Percentiles rank a stretch among this genome's conserved stretches.
These are phyloP conservation scores for Mus spretus DNA, from an alignment of 2,797 vertebrate genomes.

Conservation along the genomic window DNA sequence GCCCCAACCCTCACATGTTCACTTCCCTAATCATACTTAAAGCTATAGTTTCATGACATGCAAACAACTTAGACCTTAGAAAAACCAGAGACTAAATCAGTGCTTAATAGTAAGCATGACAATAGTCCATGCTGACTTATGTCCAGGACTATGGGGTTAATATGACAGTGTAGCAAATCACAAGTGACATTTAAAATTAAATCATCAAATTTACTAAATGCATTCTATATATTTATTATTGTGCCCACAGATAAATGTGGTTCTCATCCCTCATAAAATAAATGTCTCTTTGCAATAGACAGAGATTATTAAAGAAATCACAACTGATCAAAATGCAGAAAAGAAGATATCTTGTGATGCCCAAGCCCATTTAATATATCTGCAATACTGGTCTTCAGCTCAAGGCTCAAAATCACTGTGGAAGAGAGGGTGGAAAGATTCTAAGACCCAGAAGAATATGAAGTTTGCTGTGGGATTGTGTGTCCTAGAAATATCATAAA, in stretches of 20 bases:
- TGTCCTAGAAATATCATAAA: neutral
- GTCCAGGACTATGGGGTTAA: neutral
- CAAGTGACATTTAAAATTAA: neutral
- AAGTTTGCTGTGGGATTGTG: neutral
- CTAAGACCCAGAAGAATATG: neutral
- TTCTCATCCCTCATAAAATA: no score
- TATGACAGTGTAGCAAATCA: neutral
- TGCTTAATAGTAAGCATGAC: neutral
- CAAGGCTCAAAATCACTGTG: neutral
- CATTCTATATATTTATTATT: neutral
- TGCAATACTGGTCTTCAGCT: neutral
- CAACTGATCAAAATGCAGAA: neutral
- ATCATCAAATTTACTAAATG: neutral
- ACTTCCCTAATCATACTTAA: neutral
- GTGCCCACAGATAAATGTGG: neutral
- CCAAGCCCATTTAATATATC: neutral
- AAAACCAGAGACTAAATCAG: neutral
- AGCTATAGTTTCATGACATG: neutral
- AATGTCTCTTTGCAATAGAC: neutral
- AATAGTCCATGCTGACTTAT: neutral
- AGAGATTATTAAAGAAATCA: neutral
- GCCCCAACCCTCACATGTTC: neutral
- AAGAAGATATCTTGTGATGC: neutral
- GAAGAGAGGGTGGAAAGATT: neutral
- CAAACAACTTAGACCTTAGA: neutral